These are phyloP conservation scores for Acestrorhynchus altus DNA, from an alignment of 2,797 vertebrate species.

Conservation along the genomic window DNA sequence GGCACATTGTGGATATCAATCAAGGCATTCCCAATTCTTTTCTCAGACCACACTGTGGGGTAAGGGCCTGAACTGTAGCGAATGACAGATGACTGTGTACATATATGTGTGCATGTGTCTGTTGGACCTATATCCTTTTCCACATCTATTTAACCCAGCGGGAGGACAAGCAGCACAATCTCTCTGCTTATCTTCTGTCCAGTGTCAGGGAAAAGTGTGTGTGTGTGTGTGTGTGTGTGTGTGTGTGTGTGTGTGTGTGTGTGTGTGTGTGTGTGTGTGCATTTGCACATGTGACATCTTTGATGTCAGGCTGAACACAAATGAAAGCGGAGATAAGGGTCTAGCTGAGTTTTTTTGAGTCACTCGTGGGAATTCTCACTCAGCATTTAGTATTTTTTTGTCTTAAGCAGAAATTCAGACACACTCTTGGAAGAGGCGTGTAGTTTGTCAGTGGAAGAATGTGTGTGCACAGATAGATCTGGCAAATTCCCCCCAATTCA, in stretches of 20 bases:
- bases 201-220: slow-evolving; percentile 26
- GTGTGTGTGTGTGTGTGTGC: slow-evolving; percentile 11
- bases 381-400: not conserved
- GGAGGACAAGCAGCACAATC: slow-evolving; percentile 52
- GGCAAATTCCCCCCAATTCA: not conserved
- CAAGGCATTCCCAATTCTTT: slow-evolving; percentile 5
- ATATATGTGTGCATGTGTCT: slow-evolving; percentile 22
- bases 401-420: slow-evolving; percentile 5
- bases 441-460: slow-evolving; percentile 6
- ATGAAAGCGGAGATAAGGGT: not conserved
- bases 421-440: not conserved
- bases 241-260: slow-evolving; percentile 15
- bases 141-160: slow-evolving; percentile 46
- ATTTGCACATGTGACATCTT: slow-evolving; percentile 3
- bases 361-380: not conserved
- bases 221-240: too few species aligned
- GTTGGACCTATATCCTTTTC: slow-evolving; percentile 32
- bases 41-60: not conserved
- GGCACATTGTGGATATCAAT: slow-evolving; percentile 43
- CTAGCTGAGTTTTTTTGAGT: not conserved
- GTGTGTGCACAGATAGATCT: slow-evolving; percentile 3
- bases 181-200: slow-evolving; percentile 29
- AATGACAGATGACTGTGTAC: slow-evolving; percentile 32
- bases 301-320: not conserved
- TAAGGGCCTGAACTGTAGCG: slow-evolving; percentile 21